Evolutionary conservation across 2,113 vertebrate species (phyloP).

Genomic region (Chloebia gouldiae): DNA sequence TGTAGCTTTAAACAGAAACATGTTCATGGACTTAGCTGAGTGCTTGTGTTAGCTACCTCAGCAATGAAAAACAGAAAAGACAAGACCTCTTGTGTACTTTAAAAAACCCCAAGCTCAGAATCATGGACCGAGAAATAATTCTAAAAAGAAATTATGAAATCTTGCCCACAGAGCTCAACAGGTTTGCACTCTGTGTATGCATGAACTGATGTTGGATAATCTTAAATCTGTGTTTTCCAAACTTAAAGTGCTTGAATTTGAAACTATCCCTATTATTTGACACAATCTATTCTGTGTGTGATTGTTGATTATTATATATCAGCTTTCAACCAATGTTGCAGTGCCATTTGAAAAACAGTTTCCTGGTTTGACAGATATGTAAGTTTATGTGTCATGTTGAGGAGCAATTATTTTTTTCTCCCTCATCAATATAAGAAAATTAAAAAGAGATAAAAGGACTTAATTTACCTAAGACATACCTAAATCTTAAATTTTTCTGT

Average conservation of each 20-base stretch:
- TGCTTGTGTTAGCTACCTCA: background rate
- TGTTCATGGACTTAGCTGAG: background rate
- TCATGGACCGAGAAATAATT: background rate
- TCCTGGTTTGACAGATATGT: background rate
- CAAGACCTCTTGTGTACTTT: background rate
- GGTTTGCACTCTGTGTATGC: background rate
- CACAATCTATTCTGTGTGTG: background rate
- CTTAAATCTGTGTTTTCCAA: background rate
- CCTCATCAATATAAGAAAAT: background rate
- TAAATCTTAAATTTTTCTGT: background rate
- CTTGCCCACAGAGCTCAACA: background rate
- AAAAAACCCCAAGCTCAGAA: background rate
- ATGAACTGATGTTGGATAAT: background rate
- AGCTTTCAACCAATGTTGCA: background rate
- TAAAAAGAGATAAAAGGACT: background rate
- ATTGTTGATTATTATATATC: background rate
- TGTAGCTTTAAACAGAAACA: background rate
- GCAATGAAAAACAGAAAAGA: background rate
- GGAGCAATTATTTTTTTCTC: background rate
- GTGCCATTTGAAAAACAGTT: background rate
- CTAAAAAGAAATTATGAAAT: background rate
- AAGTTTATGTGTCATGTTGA: background rate
- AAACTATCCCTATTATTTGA: background rate
- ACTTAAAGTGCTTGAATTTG: background rate
- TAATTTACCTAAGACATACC: background rate